A percentile compares a stretch with the other conserved stretches of the same genome.
Conservation (phyloP, 2,797 vertebrate species). For the Hippopotamyrus pictus region DNA sequence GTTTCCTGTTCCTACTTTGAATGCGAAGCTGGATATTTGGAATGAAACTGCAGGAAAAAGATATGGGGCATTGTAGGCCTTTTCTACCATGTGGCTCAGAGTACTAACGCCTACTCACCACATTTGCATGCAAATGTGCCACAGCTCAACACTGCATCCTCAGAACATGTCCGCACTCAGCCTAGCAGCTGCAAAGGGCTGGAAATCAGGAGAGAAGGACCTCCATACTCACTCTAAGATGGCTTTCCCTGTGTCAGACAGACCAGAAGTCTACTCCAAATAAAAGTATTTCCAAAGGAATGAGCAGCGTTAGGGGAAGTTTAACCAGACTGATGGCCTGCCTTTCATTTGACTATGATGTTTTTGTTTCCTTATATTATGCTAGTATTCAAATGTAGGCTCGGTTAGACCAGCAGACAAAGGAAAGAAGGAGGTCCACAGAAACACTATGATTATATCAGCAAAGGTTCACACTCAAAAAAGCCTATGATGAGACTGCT, state of each 20-base stretch:
- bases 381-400: slow-evolving; percentile 44
- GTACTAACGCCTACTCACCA: neutral
- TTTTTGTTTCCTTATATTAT: slow-evolving; percentile 41
- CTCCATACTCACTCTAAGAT: neutral
- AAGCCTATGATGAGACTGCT: neutral
- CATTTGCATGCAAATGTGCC: neutral
- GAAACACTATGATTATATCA: neutral
- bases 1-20: neutral
- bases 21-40: neutral
- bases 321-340: slow-evolving; percentile 18
- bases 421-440: neutral
- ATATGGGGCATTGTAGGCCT: neutral
- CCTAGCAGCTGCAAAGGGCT: neutral
- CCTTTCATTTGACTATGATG: slow-evolving; percentile 37
- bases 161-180: neutral
- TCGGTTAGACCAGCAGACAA: neutral
- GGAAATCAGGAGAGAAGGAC: neutral
- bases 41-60: neutral
- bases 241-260: neutral
- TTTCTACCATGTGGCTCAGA: neutral
- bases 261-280: neutral
- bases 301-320: neutral
- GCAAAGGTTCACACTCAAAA: neutral
- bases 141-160: neutral
- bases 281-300: neutral